phyloP scores from a whole-genome alignment of 2,888 invertebrate genomes.

The Rhimphoctona megacephalus region DNA sequence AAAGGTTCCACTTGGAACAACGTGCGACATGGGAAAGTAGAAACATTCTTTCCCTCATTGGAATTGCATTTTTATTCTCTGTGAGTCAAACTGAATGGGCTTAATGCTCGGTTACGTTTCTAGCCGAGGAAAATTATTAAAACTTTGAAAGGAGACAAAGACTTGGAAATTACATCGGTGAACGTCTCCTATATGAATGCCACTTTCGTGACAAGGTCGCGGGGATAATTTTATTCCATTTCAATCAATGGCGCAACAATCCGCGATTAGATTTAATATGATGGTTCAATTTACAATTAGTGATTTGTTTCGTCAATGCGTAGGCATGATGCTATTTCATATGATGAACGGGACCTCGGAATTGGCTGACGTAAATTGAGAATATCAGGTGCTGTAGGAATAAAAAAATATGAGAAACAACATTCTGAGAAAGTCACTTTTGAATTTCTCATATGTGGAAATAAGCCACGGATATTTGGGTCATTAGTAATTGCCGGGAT shows the following conservation, averaged over 20 bases:
- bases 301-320: slow-evolving; percentile 21
- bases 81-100: slow-evolving; percentile 9
- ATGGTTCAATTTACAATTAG: slow-evolving; percentile 33
- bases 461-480: slow-evolving; percentile 2
- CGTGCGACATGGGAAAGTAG: slow-evolving; percentile 25
- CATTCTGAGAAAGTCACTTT: slow-evolving; percentile 7
- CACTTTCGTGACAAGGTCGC: slow-evolving; percentile 42
- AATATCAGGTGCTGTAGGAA: not conserved
- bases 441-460: slow-evolving; percentile 14
- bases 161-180: slow-evolving; percentile 41
- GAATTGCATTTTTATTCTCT: slow-evolving; percentile 26
- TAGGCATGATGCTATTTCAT: slow-evolving; percentile 1
- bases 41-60: slow-evolving; percentile 3
- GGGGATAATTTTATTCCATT: slow-evolving; percentile 35
- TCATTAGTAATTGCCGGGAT: slow-evolving; percentile 12
- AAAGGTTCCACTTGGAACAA: slow-evolving; percentile 16
- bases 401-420: not conserved
- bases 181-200: slow-evolving; percentile 5
- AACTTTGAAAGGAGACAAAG: slow-evolving; percentile 19
- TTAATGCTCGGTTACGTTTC: slow-evolving; percentile 46
- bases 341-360: not conserved
- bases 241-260: slow-evolving; percentile 27
- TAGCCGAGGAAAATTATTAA: not conserved
- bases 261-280: not conserved
- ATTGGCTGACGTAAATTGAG: not conserved